A percentile compares a stretch with the other conserved stretches of the same genome.
Conservation (phyloP, 35 echinoderm and acorn worm genomes). For the Stichopus chloronotus region DNA sequence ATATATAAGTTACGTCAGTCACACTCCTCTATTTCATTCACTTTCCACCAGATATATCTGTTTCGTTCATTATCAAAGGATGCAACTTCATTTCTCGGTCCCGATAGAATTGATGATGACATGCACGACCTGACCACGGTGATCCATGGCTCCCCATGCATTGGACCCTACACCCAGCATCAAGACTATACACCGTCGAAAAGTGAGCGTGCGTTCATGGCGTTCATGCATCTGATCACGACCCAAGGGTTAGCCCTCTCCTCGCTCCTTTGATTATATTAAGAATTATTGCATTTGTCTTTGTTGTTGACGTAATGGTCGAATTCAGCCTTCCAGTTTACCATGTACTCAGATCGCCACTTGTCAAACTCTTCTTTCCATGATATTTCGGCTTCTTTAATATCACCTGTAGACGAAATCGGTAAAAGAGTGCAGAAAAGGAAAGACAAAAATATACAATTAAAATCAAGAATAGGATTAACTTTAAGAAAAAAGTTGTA, state of each 20-base stretch:
- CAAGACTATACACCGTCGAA: not conserved
- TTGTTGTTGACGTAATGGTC: constrained; percentile 89
- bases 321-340: constrained; percentile 97
- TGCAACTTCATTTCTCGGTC: not conserved
- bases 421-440: too few species aligned
- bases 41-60: too few species aligned
- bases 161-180: constrained; percentile 49
- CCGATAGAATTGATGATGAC: not conserved
- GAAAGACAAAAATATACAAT: not conserved
- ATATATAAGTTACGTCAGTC: too few species aligned
- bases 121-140: not conserved
- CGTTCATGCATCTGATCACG: not conserved
- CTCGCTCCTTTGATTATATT: not conserved
- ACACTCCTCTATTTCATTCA: too few species aligned
- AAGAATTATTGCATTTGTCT: constrained; percentile 53
- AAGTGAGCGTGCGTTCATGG: not conserved
- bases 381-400: constrained; percentile 83
- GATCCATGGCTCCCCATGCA: constrained; percentile 17
- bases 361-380: constrained; percentile 97
- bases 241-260: not conserved
- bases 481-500: not conserved
- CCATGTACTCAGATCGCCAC: constrained; percentile 97
- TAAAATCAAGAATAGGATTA: not conserved
- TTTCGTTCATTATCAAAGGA: too few species aligned
- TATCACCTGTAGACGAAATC: constrained; percentile 67